Conservation (phyloP, 2,797 vertebrate genomes). For the Sorex maritimensis region DNA sequence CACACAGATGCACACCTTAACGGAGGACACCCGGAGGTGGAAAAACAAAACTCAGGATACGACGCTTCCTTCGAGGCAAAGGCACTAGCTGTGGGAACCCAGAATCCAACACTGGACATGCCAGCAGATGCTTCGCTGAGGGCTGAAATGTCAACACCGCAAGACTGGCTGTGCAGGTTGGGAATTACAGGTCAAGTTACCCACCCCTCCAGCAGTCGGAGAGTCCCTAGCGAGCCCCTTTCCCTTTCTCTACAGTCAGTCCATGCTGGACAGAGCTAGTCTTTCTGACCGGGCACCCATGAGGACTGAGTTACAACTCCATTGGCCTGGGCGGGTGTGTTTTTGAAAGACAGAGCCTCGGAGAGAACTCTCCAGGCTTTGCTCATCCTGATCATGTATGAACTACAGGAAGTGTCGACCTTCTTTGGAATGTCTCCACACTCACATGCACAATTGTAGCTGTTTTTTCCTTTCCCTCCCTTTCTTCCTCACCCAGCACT, state of each 20-base stretch:
- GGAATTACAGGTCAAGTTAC: constrained; percentile 14
- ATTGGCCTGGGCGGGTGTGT: no score
- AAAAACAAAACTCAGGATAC: neutral
- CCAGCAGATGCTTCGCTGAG: neutral
- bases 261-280: no score
- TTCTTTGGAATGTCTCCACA: neutral
- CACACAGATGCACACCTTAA: neutral
- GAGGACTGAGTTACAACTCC: no score
- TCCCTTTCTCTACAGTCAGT: no score
- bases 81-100: neutral
- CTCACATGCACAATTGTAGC: neutral
- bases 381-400: no score
- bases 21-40: neutral
- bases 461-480: no score
- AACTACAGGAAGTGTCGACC: neutral
- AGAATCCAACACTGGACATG: constrained; percentile 25
- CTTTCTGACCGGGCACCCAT: no score
- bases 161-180: neutral
- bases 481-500: no score
- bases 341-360: no score
- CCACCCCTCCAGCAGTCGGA: neutral
- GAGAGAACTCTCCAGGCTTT: no score
- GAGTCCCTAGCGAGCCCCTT: neutral
- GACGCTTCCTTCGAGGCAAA: neutral
- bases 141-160: constrained; percentile 7